Evolutionary conservation across 1,140 invertebrate genomes (phyloP).

Genomic region (Trachymyrmex septentrionalis): DNA sequence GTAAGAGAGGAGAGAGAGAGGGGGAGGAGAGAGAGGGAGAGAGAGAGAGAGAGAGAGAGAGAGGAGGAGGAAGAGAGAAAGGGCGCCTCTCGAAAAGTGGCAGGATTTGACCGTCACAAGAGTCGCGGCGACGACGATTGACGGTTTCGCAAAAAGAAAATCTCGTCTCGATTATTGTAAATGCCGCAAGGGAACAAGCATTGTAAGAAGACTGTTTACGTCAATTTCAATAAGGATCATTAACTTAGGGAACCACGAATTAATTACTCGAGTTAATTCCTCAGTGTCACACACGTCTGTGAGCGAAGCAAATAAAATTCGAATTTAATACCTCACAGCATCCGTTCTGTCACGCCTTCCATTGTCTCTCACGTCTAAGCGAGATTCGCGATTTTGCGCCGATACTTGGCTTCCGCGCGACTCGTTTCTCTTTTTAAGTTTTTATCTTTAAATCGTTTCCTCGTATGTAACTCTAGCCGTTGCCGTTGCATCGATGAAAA

Average conservation of each 20-base stretch:
- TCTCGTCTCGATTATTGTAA: conserved; percentile 79
- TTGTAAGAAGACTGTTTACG: conserved; percentile 86
- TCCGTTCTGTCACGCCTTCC: conserved; percentile 28
- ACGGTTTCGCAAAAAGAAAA: conserved; percentile 72
- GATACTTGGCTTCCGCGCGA: not conserved
- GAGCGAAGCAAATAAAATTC: conserved; percentile 49
- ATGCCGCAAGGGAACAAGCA: conserved; percentile 83
- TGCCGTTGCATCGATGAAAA: conserved; percentile 9
- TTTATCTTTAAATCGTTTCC: conserved; percentile 23
- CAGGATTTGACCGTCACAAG: conserved; percentile 18
- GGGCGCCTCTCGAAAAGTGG: not conserved
- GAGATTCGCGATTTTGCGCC: not conserved
- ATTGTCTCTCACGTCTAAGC: not conserved
- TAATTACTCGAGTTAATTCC: conserved; percentile 75
- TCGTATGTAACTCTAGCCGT: conserved; percentile 39
- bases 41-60: not conserved
- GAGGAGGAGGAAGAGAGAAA: too few species aligned
- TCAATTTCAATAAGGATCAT: conserved; percentile 85
- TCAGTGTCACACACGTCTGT: conserved; percentile 2
- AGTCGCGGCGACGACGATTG: conserved; percentile 74
- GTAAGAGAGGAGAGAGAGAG: not conserved
- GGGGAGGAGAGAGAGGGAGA: not conserved
- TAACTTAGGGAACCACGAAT: conserved; percentile 79
- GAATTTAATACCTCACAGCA: conserved; percentile 54
- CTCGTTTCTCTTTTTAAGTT: conserved; percentile 31